Base-by-base conservation (phyloP, 2,797 vertebrate species). In the Coranthus polyacanthus region DNA sequence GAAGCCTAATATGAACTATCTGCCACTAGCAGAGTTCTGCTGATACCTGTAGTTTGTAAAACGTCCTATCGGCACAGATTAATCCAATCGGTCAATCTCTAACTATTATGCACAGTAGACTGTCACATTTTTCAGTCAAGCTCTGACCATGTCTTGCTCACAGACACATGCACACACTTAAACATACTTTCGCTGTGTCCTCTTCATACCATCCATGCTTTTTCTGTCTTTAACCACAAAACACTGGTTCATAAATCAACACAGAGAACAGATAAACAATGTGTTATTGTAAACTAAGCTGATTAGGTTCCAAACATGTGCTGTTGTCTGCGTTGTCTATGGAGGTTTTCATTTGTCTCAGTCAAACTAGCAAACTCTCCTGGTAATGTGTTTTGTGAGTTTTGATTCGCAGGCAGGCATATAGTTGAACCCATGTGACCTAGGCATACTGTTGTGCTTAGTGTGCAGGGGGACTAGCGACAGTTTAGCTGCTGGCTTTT, bases 241-340 rank as follows among this genome's bases (percentile, higher is more conserved):
- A 75, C 60, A 52, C 69, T 55, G 44, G 67, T 49, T 77, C 59
- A 78, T 87, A 84, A 83, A 88, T 86, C 79, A 86, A 49, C 69
- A 42, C 61, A 54, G 49, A 21, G 39, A 83, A 53, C 61, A 60
- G 64, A 88, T 85, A 76, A 83, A 83, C 82, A 86, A 78, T 12
- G 26, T 41, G 34, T 47, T 79, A 68, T 62, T 81, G 54, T 78
- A 78, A 79, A 67, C 63, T 64, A 63, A 74, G 56, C 56, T 60
- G 68, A 78, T 79, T 47, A 63, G 44, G 32, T 26, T 79, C 39
- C 47, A 66, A 46, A 68, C 12, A 16, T 37, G 41, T 58, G 54
- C 34, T 65, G 15, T 22, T 61, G 21, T 16, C 39, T 49, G 41
- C 39, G 9, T 3, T 42, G 18, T 49, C 12, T 50, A 3, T 59